Base-by-base conservation (phyloP, 2,797 vertebrate genomes). In the Macroramphosus scolopax region DNA sequence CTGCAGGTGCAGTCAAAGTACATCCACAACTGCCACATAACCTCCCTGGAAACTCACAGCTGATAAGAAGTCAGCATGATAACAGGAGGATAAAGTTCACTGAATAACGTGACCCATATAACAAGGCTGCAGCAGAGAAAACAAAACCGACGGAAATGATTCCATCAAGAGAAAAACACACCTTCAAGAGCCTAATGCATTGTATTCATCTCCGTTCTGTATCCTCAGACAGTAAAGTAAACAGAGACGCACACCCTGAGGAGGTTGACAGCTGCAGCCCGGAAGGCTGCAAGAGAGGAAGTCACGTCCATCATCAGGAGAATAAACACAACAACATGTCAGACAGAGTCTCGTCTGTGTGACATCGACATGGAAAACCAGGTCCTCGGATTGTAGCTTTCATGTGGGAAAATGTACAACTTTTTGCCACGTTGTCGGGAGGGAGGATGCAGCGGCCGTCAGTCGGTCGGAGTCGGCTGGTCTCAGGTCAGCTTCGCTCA, bases 21-120 rank as follows among this genome's bases (percentile, higher is more conserved):
- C 85, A 81, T 25, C 13, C 31, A 42, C 9, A n/a, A 38, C 56
- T 83, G 81, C 87, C 87, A 89, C 86, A 88, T 88, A 81, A 78
- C 53, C 61, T 55, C 59, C 61, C 17, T 46, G 34, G 48, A 41
- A 64, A 51, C 41, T 28, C 46, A 56, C 37, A 58, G 51, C 49
- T 78, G 78, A 83, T 77, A 83, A 63, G 43, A 60, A 13, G 33
- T 42, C 49, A 41, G 17, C 25, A 11, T 67, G 75, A 82, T 78
- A 82, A 69, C 67, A 71, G 38, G 52, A 51, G 68, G 68, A 33
- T 59, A 83, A 84, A 83, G 85, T 66, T 62, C 80, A 82, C 65
- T 5, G 9, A 50, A 22, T 13, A 11, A n/a, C 6, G n/a, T n/a
- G n/a, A n/a, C n/a, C n/a, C n/a, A n/a, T n/a, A n/a, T n/a, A n/a